Evolutionary conservation across 2,113 vertebrate species (phyloP), one percentile per base, ranked within the genome.

Genomic region (Rhadina sibilatrix): DNA sequence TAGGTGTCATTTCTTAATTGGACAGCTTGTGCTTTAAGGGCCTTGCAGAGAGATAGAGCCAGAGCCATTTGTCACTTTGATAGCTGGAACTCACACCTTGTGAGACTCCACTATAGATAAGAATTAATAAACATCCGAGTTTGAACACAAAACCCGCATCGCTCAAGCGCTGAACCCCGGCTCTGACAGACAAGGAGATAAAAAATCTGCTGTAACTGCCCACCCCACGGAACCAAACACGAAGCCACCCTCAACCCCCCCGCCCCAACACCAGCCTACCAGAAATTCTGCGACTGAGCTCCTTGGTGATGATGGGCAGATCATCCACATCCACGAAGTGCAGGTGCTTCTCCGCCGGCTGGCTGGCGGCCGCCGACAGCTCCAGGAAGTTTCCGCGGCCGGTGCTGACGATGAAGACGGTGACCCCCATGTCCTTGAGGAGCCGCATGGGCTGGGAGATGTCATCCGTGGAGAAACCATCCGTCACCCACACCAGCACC

Each of bases 261-360:
- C 52, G 12, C 47, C 49, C 40, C 31, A 10, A 60, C 46, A 40
- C 50, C 49, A 1, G 5, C 2, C 64, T 98, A 99, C n/a, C n/a
- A n/a, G n/a, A n/a, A n/a, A n/a, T n/a, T n/a, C n/a, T n/a, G n/a
- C n/a, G n/a, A n/a, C n/a, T 94, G 31, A 99, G 97, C 94, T 99
- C 98, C n/a, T 98, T 85, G 8, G 98, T 96, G 66, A 99, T 99
- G 96, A 99, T 99, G 86, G 87, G 97, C 60, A 99, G 98, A 77
- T 99, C 99, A 3, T 99, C 99, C 18, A 99, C 98, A 2, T 99
- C 99, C 97, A 99, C 99, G 37, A 99, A 99, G 97, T 98, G 97
- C 87, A 99, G 98, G 95, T 99, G 98, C 22, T 80, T 91, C 75
- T 99, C 98, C 0, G 96, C 64, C 9, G 99, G 99, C 15, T 98